phyloP scores from a whole-genome alignment of 2,113 vertebrate species.

The Periophthalmus modestus region DNA sequence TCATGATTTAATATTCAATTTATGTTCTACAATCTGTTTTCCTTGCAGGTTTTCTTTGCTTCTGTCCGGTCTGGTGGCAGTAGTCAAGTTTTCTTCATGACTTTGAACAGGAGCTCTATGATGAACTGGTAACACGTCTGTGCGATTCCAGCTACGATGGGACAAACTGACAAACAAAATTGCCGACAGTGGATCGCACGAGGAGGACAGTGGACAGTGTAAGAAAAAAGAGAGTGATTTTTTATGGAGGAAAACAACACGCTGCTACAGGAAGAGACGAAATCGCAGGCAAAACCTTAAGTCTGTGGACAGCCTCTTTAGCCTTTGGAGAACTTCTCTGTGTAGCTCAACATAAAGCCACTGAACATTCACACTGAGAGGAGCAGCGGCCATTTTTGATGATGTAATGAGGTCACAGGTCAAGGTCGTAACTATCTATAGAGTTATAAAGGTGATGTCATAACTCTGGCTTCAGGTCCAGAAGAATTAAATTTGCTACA shows the following conservation, averaged over 20 bases:
- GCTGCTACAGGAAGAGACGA: constrained; percentile 21
- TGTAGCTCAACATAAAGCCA: constrained; percentile 56
- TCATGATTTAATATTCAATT: neutral
- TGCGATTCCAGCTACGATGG: constrained; percentile 9
- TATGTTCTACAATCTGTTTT: too few relatives aligned
- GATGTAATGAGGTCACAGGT: neutral
- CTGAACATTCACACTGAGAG: constrained; percentile 51
- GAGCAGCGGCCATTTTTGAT: neutral
- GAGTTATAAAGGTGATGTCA: neutral
- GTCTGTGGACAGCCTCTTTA: neutral
- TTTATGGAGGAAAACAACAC: constrained; percentile 29
- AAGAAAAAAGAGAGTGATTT: constrained; percentile 22
- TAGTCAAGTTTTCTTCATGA: constrained; percentile 99
- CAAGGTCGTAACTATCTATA: neutral
- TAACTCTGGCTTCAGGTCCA: too few relatives aligned
- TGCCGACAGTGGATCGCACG: constrained; percentile 24
- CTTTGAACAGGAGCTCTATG: constrained; percentile 99
- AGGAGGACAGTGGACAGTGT: constrained; percentile 10
- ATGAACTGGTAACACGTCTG: constrained; percentile 95
- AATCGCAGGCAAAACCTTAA: neutral
- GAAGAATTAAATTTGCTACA: too few relatives aligned
- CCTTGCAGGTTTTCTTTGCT: constrained; percentile 94
- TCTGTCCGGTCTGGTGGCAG: constrained; percentile 98
- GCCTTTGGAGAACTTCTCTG: constrained; percentile 36
- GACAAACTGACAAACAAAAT: constrained; percentile 19